Conservation (phyloP, 2,888 invertebrate species). For the Acleris holmiana region DNA sequence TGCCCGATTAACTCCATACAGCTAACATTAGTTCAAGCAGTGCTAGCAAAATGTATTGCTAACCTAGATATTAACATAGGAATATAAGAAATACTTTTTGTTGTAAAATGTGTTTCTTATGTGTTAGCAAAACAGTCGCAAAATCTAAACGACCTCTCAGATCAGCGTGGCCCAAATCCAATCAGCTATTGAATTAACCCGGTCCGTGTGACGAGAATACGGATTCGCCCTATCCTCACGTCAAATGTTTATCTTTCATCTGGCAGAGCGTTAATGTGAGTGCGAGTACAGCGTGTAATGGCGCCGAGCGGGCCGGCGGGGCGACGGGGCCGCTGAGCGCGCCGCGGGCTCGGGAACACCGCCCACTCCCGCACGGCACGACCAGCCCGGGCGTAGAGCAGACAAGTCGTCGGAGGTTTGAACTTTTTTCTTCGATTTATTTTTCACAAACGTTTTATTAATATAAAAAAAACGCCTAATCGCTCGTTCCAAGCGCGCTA, state of each 20-base stretch:
- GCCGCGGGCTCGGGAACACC: slow-evolving; percentile 5
- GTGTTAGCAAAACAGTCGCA: slow-evolving; percentile 52
- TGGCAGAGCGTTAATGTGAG: slow-evolving; percentile 76
- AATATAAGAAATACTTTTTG: no score
- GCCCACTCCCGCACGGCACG: background rate
- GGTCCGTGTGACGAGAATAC: slow-evolving; percentile 82
- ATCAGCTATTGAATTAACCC: slow-evolving; percentile 84
- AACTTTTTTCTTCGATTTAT: no score
- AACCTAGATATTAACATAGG: no score
- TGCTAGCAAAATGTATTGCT: no score
- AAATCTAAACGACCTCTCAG: slow-evolving; percentile 63
- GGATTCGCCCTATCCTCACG: slow-evolving; percentile 78
- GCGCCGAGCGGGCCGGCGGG: slow-evolving; percentile 48
- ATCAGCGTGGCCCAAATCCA: slow-evolving; percentile 81
- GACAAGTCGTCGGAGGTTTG: no score
- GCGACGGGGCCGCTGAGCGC: slow-evolving; percentile 62
- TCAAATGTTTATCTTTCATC: slow-evolving; percentile 84
- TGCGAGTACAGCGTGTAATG: slow-evolving; percentile 70
- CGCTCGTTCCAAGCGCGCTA: no score
- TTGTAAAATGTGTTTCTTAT: no score
- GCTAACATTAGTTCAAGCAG: no score
- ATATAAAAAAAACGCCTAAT: no score
- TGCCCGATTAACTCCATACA: no score
- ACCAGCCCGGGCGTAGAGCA: background rate
- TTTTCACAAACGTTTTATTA: no score